Evolutionary conservation across 2,888 invertebrate species (phyloP).

Genomic region (Mythimna lalbum): DNA sequence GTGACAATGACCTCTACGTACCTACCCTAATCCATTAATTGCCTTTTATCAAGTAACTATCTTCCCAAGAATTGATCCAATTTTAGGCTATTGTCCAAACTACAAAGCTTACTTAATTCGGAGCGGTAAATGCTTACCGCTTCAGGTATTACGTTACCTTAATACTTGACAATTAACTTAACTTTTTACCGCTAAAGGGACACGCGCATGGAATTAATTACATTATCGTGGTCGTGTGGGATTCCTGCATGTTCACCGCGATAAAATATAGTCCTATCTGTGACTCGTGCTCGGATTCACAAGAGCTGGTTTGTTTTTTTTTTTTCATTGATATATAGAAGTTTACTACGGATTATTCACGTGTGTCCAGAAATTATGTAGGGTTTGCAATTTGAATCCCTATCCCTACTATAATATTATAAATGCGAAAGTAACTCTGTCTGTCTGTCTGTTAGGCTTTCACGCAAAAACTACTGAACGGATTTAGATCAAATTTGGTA

Average conservation of each 20-base stretch:
- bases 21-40: background rate
- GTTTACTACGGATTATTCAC: background rate
- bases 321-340: background rate
- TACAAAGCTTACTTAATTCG: conserved; percentile 34
- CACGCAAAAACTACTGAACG: too few species aligned
- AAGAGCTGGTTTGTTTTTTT: conserved; percentile 5
- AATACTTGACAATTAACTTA: conserved; percentile 52
- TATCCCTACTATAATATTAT: too few species aligned
- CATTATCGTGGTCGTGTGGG: conserved; percentile 40
- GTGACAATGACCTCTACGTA: too few species aligned
- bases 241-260: conserved; percentile 30
- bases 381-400: too few species aligned
- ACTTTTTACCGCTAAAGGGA: conserved; percentile 41
- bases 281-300: conserved; percentile 16
- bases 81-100: conserved; percentile 2
- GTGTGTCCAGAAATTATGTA: too few species aligned
- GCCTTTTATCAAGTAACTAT: conserved; percentile 1
- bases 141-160: conserved; percentile 36
- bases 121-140: conserved; percentile 34
- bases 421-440: too few species aligned
- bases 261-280: conserved; percentile 16
- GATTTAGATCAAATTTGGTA: too few species aligned
- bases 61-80: conserved; percentile 9
- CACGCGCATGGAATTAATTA: conserved; percentile 51
- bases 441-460: too few species aligned